Percentiles rank a stretch among this genome's conserved stretches.
Evolutionary conservation across 2,113 vertebrate genomes (phyloP).

Genomic region (Galbula dea): DNA sequence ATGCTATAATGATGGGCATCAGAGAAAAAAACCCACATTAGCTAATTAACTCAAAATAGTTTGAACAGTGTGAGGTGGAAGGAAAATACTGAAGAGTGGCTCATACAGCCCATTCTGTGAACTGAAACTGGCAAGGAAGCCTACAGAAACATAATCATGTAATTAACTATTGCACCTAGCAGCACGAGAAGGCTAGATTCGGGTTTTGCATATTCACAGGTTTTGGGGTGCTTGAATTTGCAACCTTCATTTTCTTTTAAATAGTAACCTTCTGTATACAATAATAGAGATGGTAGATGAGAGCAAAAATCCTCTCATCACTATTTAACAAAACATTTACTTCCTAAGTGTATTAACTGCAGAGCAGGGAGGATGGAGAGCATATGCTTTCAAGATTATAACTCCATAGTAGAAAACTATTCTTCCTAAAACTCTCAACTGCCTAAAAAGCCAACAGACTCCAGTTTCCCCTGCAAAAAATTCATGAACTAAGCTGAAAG

Average conservation of each 20-base stretch:
- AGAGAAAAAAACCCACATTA: neutral
- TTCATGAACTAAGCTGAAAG: conserved; percentile 62
- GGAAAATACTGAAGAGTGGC: neutral
- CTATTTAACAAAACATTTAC: neutral
- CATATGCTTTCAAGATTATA: neutral
- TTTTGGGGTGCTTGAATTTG: neutral
- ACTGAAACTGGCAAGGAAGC: neutral
- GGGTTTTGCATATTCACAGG: neutral
- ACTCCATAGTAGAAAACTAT: neutral
- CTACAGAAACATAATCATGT: neutral
- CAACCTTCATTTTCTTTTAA: neutral
- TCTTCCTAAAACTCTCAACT: conserved; percentile 24
- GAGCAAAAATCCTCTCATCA: neutral
- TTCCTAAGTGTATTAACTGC: neutral
- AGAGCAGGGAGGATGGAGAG: neutral
- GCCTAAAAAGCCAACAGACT: conserved; percentile 31
- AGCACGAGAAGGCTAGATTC: neutral
- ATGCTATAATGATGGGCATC: neutral
- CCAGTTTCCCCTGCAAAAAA: conserved; percentile 44
- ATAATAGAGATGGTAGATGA: neutral
- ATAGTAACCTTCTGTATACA: neutral
- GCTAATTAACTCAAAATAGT: conserved; percentile 15
- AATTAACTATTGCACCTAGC: neutral
- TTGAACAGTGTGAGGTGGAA: neutral
- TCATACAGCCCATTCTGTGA: neutral